These are phyloP conservation scores for Eulithis prunata DNA, from an alignment of 2,888 invertebrate species.

Conservation along the genomic window DNA sequence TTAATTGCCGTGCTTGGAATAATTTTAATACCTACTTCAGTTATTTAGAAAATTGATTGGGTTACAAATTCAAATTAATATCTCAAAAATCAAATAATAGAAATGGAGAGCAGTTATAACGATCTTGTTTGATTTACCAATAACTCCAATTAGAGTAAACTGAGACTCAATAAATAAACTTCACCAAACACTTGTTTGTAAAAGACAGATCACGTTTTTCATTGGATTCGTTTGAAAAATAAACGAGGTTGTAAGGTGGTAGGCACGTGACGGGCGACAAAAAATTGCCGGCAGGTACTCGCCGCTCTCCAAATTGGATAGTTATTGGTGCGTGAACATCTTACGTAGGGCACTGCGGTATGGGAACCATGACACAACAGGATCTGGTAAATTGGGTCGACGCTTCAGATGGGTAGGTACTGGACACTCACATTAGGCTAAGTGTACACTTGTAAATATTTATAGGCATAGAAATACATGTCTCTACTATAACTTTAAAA, in stretches of 20 bases:
- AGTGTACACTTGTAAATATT: too few relatives aligned
- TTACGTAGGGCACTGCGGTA: constrained; percentile 24
- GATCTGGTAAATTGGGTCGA: constrained; percentile 14
- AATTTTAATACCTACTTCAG: too few relatives aligned
- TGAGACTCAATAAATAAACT: constrained; percentile 46
- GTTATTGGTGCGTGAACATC: constrained; percentile 78
- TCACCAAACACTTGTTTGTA: constrained; percentile 55
- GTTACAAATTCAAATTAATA: too few relatives aligned
- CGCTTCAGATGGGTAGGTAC: neutral
- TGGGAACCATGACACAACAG: constrained; percentile 15
- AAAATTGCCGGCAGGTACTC: constrained; percentile 73
- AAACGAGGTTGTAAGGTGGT: constrained; percentile 58
- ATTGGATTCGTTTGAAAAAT: constrained; percentile 59
- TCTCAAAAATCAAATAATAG: neutral
- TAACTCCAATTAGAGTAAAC: constrained; percentile 33
- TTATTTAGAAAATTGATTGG: too few relatives aligned
- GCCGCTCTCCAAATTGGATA: constrained; percentile 76
- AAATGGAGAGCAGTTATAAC: constrained; percentile 1
- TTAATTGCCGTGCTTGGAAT: too few relatives aligned
- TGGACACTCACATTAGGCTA: neutral
- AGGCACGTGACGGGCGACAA: constrained; percentile 77
- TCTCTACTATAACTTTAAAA: too few relatives aligned
- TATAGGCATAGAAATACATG: too few relatives aligned
- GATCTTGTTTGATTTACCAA: constrained; percentile 2
- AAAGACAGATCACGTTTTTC: constrained; percentile 63